Conservation (phyloP, 2,888 invertebrate genomes). For the Andrena flavipes region DNA sequence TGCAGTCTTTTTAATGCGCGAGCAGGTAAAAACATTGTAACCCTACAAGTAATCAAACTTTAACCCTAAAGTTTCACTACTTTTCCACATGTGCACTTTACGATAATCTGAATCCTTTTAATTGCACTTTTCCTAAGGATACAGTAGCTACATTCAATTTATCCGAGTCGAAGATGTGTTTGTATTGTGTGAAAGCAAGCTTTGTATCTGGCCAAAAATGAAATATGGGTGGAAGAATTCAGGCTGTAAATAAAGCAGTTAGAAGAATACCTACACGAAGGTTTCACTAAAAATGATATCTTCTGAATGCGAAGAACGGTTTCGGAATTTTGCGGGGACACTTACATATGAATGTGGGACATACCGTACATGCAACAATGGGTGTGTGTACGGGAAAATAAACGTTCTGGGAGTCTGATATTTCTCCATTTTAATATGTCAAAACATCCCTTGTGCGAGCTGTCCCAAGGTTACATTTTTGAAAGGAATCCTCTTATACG, state of each 20-base stretch:
- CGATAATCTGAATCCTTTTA: too few species aligned
- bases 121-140: too few species aligned
- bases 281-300: neutral
- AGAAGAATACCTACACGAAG: neutral
- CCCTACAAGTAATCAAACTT: too few species aligned
- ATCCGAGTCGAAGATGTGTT: too few species aligned
- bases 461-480: constrained; percentile 62
- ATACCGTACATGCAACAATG: neutral
- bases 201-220: too few species aligned
- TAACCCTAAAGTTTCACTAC: too few species aligned
- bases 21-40: too few species aligned
- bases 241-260: neutral
- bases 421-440: constrained; percentile 44
- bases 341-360: neutral
- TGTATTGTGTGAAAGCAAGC: too few species aligned
- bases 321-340: neutral
- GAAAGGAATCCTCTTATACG: constrained; percentile 62
- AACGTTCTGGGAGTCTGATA: constrained; percentile 25
- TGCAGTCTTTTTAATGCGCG: too few species aligned
- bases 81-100: too few species aligned
- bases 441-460: constrained; percentile 47
- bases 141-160: too few species aligned
- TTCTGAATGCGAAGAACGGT: neutral
- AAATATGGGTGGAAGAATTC: neutral
- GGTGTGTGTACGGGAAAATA: neutral